Evolutionary conservation across 2,888 invertebrate species (phyloP).

Genomic region (Protodeltote pygarga): DNA sequence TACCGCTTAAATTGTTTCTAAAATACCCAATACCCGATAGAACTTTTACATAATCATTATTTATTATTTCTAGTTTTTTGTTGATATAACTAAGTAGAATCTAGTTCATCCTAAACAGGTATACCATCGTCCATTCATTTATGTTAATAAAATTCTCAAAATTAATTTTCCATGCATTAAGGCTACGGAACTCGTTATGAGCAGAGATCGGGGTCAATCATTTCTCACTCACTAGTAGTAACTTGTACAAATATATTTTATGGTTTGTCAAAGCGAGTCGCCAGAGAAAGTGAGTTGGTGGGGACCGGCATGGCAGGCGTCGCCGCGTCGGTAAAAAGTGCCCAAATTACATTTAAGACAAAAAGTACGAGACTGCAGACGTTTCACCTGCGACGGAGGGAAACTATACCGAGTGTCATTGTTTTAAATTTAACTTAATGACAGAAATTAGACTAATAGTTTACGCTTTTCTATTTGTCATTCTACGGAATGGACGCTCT

Average conservation of each 20-base stretch:
- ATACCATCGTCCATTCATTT: constrained; percentile 17
- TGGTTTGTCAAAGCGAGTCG: constrained; percentile 57
- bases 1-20: no score
- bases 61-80: not conserved
- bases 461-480: constrained; percentile 13
- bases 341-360: constrained; percentile 59
- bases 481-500: constrained; percentile 7
- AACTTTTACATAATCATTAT: not conserved
- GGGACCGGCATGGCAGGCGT: constrained; percentile 37
- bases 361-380: constrained; percentile 59
- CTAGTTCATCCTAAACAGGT: constrained; percentile 13
- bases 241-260: constrained; percentile 51
- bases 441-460: constrained; percentile 26
- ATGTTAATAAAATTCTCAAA: constrained; percentile 27
- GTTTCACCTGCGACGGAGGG: constrained; percentile 54
- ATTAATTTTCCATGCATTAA: constrained; percentile 30
- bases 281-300: constrained; percentile 64
- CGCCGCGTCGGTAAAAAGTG: constrained; percentile 52
- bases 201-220: constrained; percentile 43
- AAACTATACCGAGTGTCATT: constrained; percentile 43
- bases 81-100: constrained; percentile 2
- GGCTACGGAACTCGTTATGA: constrained; percentile 23
- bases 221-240: constrained; percentile 43
- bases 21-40: no score
- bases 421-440: constrained; percentile 41